A percentile compares a stretch with the other conserved stretches of the same genome.
Evolutionary conservation across 2,797 vertebrate species (phyloP).

Genomic region (Scleropages formosus): DNA sequence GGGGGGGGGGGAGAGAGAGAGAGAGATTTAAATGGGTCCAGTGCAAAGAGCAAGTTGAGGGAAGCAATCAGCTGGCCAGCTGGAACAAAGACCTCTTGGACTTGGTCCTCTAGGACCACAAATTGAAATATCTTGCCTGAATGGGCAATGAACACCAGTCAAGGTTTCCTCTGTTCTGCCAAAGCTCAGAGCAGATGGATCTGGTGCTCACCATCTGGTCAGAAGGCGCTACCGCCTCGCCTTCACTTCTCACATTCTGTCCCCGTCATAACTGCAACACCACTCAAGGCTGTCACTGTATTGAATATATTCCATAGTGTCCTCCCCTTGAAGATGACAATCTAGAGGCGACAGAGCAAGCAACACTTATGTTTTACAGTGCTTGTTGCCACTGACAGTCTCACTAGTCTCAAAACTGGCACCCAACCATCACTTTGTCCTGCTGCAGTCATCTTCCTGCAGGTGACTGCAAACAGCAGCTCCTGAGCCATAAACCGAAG

Average conservation of each 20-base stretch:
- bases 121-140: too few species aligned
- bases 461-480: background rate
- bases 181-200: slow-evolving; percentile 72
- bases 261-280: slow-evolving; percentile 51
- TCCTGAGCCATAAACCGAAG: background rate
- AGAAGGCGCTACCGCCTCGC: slow-evolving; percentile 60
- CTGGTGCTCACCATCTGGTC: slow-evolving; percentile 75
- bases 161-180: slow-evolving; percentile 26
- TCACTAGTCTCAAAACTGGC: background rate
- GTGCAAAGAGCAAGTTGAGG: too few species aligned
- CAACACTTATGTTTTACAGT: too few species aligned
- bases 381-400: background rate
- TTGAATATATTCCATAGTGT: background rate
- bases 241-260: slow-evolving; percentile 73
- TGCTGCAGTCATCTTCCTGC: too few species aligned
- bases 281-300: background rate
- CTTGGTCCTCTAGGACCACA: too few species aligned
- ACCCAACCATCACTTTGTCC: background rate
- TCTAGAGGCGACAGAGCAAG: background rate
- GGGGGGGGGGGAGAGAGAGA: too few species aligned
- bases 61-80: too few species aligned
- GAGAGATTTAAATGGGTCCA: too few species aligned
- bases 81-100: too few species aligned
- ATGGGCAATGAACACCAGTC: background rate
- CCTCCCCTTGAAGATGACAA: background rate